Evolutionary conservation across 2,113 vertebrate species (phyloP).

Genomic region (Brevimyrus niger): DNA sequence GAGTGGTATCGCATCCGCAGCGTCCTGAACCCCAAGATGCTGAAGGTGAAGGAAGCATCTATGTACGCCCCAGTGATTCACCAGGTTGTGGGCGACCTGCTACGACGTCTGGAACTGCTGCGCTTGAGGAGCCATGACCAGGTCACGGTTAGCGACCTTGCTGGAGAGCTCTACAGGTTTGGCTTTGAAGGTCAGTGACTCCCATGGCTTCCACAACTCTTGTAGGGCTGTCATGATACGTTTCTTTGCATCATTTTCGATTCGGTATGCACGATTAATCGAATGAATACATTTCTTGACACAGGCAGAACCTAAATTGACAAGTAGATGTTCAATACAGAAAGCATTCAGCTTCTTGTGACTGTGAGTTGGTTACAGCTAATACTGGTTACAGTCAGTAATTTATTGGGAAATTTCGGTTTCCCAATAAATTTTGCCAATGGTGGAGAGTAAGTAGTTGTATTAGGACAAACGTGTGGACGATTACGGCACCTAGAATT

Average conservation of each 20-base stretch:
- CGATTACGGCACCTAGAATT: no score
- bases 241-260: not conserved
- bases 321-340: not conserved
- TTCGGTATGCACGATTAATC: not conserved
- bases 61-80: constrained; percentile 49
- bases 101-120: constrained; percentile 50
- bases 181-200: constrained; percentile 61
- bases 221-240: not conserved
- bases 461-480: no score
- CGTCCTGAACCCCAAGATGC: constrained; percentile 60
- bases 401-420: not conserved
- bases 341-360: not conserved
- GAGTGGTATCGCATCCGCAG: constrained; percentile 59
- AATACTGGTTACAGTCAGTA: not conserved
- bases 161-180: constrained; percentile 62
- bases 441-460: not conserved
- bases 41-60: constrained; percentile 49
- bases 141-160: constrained; percentile 45
- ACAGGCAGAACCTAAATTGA: not conserved
- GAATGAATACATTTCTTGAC: not conserved
- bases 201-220: not conserved
- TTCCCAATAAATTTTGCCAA: not conserved
- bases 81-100: constrained; percentile 57
- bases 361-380: not conserved
- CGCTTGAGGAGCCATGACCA: constrained; percentile 46